phyloP scores from a whole-genome alignment of 2,888 invertebrate genomes.

The Dasysyrphus albostriatus region DNA sequence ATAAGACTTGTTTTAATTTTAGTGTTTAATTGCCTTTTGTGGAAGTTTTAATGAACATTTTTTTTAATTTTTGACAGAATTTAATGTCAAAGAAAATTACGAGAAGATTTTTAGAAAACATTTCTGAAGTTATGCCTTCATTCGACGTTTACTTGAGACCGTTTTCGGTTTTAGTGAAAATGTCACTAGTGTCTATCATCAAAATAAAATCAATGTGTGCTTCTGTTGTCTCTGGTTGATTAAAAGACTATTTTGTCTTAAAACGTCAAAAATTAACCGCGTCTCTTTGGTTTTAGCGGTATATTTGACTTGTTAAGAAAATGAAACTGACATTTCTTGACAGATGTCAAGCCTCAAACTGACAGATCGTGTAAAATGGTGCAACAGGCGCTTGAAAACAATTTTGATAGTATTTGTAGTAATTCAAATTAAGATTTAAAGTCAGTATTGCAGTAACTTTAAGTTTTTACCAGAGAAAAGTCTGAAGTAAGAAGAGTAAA shows the following conservation, averaged over 20 bases:
- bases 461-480: no score
- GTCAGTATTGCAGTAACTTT: no score
- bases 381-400: neutral
- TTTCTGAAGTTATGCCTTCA: neutral
- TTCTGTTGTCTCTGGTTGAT: neutral
- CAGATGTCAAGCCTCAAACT: neutral
- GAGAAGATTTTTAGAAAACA: neutral
- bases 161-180: neutral
- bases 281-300: no score
- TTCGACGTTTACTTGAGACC: neutral
- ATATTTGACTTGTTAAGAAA: neutral
- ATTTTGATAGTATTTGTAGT: no score
- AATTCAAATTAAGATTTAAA: no score
- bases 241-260: neutral
- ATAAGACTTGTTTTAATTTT: neutral
- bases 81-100: conserved; percentile 2
- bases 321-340: neutral
- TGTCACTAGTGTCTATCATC: neutral
- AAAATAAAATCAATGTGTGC: neutral
- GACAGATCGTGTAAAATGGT: neutral
- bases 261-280: neutral
- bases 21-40: neutral
- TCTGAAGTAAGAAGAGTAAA: no score
- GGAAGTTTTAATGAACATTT: conserved; percentile 18
- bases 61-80: conserved; percentile 3